phyloP scores from a whole-genome alignment of 1,140 invertebrate genomes.

The Manduca sexta region DNA sequence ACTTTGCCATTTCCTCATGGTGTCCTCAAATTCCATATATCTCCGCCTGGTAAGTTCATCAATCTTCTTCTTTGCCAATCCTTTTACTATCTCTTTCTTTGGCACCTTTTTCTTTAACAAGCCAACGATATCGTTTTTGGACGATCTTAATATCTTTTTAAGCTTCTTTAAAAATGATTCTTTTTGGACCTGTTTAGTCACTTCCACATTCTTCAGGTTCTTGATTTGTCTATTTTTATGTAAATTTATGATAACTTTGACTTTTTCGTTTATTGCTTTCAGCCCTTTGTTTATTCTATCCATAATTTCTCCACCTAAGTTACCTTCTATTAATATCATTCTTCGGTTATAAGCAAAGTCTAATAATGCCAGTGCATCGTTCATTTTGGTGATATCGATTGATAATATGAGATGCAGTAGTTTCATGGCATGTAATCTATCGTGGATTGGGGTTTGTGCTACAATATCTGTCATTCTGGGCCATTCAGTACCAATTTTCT shows the following conservation, averaged over 20 bases:
- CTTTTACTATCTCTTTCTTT: constrained; percentile 29
- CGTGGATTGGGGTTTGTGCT: constrained; percentile 9
- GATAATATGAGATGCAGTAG: constrained; percentile 30
- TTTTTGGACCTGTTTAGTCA: constrained; percentile 12
- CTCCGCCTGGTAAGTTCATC: constrained; percentile 29
- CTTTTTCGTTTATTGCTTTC: constrained; percentile 20
- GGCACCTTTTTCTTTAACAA: constrained; percentile 28
- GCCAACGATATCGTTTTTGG: constrained; percentile 32
- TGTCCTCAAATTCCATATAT: constrained; percentile 29
- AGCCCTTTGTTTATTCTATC: constrained; percentile 25
- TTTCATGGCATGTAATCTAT: constrained; percentile 33
- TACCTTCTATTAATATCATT: constrained; percentile 19
- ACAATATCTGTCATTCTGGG: constrained; percentile 21
- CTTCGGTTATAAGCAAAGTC: constrained; percentile 29
- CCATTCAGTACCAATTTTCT: constrained; percentile 31
- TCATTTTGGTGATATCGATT: constrained; percentile 36
- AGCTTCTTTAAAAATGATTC: constrained; percentile 37
- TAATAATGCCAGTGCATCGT: constrained; percentile 26
- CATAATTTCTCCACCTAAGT: constrained; percentile 19
- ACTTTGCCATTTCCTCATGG: constrained; percentile 39
- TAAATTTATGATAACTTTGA: constrained; percentile 21
- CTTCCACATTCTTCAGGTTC: neutral
- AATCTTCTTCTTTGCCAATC: constrained; percentile 27
- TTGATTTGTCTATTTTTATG: constrained; percentile 4
- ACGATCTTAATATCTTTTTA: constrained; percentile 33